Conservation (phyloP, 2,888 invertebrate species). For the Thumatha senex region DNA sequence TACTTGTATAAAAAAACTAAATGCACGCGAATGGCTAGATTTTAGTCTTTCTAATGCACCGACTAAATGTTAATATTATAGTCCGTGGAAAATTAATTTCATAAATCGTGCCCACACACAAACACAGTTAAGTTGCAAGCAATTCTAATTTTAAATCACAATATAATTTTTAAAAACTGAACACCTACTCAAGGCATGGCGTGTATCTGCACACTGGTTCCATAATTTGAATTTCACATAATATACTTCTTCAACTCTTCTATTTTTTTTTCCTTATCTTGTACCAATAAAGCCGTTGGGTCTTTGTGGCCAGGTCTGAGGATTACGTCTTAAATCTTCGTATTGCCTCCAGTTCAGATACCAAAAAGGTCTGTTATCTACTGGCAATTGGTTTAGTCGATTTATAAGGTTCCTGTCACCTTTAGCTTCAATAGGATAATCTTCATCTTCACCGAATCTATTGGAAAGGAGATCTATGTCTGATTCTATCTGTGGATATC, state of each 20-base stretch:
- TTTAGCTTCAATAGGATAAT: conserved; percentile 82
- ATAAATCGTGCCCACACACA: too few relatives aligned
- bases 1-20: neutral
- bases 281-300: conserved; percentile 46
- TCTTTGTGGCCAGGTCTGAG: conserved; percentile 58
- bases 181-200: too few relatives aligned
- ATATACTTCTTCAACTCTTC: neutral
- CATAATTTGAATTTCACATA: neutral
- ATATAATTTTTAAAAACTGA: too few relatives aligned
- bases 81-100: too few relatives aligned
- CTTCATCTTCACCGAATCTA: conserved; percentile 77
- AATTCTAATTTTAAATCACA: conserved; percentile 1
- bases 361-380: conserved; percentile 29
- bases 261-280: conserved; percentile 12
- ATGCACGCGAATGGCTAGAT: neutral
- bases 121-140: neutral
- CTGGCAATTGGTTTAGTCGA: conserved; percentile 20
- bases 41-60: too few relatives aligned
- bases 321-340: conserved; percentile 67
- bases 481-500: conserved; percentile 82
- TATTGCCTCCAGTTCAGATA: conserved; percentile 32
- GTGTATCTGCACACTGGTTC: neutral
- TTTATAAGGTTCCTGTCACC: conserved; percentile 29
- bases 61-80: neutral
- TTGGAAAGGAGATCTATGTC: conserved; percentile 58